These are phyloP conservation scores for Drosophila koepferae DNA, from an alignment of 2,888 invertebrate species.

Conservation along the genomic window DNA sequence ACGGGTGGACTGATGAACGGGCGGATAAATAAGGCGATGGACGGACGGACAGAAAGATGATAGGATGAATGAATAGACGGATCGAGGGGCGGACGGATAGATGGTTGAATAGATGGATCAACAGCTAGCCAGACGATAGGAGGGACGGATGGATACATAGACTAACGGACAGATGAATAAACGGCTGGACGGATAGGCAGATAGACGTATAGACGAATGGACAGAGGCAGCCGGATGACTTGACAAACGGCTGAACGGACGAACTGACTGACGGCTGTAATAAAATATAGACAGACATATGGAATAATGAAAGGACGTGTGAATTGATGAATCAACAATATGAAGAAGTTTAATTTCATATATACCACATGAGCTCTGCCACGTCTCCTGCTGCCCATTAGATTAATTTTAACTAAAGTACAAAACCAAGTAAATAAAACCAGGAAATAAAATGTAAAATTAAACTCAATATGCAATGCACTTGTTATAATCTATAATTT, in stretches of 20 bases:
- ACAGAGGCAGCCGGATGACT: neutral
- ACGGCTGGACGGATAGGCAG: neutral
- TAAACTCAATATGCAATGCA: neutral
- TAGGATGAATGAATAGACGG: neutral
- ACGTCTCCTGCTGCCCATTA: neutral
- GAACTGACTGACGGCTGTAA: fast-evolving
- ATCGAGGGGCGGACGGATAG: neutral
- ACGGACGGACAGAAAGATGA: neutral
- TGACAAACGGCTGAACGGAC: too few species aligned
- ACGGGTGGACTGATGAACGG: neutral
- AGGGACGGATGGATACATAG: neutral
- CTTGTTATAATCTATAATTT: neutral
- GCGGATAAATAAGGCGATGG: too few species aligned
- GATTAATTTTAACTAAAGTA: neutral
- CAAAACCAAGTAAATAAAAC: neutral
- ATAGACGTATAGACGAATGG: too few species aligned
- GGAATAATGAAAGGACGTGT: too few species aligned
- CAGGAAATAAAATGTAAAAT: conserved; percentile 1
- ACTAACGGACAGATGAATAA: neutral
- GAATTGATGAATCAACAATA: too few species aligned
- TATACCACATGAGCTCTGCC: neutral
- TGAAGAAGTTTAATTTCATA: neutral
- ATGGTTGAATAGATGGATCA: neutral
- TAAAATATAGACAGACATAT: neutral
- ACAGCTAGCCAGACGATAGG: too few species aligned